phyloP scores from a whole-genome alignment of 92 coral and sea anemone species.

The Nematostella vectensis region DNA sequence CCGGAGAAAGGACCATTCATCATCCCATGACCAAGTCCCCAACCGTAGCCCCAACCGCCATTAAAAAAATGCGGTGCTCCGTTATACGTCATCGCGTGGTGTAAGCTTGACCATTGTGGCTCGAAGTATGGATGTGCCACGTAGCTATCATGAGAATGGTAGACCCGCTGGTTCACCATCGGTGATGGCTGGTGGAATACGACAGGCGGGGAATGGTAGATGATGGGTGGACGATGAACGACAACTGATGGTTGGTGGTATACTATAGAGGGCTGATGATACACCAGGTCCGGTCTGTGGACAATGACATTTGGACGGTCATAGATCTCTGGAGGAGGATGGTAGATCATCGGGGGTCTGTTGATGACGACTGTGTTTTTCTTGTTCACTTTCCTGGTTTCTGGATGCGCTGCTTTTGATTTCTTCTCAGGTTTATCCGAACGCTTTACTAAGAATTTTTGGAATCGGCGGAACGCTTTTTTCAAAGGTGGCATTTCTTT shows the following conservation, averaged over 20 bases:
- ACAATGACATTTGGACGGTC: conserved; percentile 67
- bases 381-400: conserved; percentile 42
- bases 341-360: conserved; percentile 64
- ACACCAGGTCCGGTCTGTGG: conserved; percentile 78
- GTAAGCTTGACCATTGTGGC: conserved; percentile 47
- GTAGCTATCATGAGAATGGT: conserved; percentile 55
- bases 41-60: conserved; percentile 70
- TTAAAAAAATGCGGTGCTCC: conserved; percentile 81
- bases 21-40: conserved; percentile 6
- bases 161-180: conserved; percentile 54
- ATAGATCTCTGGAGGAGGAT: conserved; percentile 84
- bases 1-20: conserved; percentile 9
- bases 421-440: conserved; percentile 22
- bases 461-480: not conserved
- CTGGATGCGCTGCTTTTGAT: conserved; percentile 3
- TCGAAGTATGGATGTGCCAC: conserved; percentile 49
- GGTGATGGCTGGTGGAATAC: conserved; percentile 90
- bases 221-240: conserved; percentile 71
- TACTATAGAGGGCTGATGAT: conserved; percentile 75
- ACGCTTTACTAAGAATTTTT: conserved; percentile 6
- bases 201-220: conserved; percentile 67
- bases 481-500: not conserved
- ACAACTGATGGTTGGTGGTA: conserved; percentile 85
- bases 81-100: conserved; percentile 43
- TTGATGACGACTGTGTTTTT: conserved; percentile 63